These are phyloP conservation scores for Drosophila phalerata DNA, from an alignment of 2,888 invertebrate genomes.

Conservation along the genomic window DNA sequence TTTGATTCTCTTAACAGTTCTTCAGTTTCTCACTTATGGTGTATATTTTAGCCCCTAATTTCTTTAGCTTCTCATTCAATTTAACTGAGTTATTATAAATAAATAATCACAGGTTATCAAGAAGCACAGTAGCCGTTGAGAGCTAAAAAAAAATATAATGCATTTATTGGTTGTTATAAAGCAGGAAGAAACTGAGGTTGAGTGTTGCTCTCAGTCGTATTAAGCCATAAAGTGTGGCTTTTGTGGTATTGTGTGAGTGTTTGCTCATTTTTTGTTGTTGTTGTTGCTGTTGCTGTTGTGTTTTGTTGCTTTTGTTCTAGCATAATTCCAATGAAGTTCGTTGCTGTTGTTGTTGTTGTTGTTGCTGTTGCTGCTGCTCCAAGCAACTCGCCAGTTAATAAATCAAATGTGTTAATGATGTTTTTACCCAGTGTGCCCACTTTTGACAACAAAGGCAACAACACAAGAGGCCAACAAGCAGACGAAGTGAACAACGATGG, in stretches of 20 bases:
- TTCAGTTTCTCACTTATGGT: background rate
- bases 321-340: conserved; percentile 65
- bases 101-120: conserved; percentile 11
- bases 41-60: background rate
- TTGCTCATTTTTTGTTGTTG: conserved; percentile 29
- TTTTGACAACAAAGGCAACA: conserved; percentile 75
- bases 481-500: conserved; percentile 26
- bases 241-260: conserved; percentile 57
- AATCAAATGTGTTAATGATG: conserved; percentile 86
- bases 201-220: conserved; percentile 47
- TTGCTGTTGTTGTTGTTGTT: conserved; percentile 28
- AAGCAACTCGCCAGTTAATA: conserved; percentile 84
- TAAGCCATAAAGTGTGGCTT: conserved; percentile 75
- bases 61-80: background rate
- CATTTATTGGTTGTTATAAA: conserved; percentile 84
- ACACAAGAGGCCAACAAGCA: conserved; percentile 42
- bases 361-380: conserved; percentile 49
- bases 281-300: conserved; percentile 17
- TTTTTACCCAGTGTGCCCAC: conserved; percentile 83
- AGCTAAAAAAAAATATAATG: conserved; percentile 82
- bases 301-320: conserved; percentile 53
- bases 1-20: background rate
- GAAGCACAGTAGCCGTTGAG: conserved; percentile 79
- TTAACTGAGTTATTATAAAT: conserved; percentile 11
- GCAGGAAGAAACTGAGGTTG: conserved; percentile 38